Evolutionary conservation across 2,113 vertebrate genomes (phyloP).

Genomic region (Chlorodrepanis virens): DNA sequence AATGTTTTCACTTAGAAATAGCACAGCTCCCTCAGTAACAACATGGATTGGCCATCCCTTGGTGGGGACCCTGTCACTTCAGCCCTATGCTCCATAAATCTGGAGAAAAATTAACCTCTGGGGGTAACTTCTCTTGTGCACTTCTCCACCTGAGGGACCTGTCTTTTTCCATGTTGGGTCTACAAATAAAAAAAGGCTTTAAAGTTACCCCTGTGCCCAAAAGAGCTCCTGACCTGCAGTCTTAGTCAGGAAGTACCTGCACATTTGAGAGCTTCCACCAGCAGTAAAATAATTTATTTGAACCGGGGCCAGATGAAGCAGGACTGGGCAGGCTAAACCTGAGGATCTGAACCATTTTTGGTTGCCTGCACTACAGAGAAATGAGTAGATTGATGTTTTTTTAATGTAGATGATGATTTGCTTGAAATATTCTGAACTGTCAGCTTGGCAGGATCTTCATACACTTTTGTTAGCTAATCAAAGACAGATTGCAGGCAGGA

Average conservation of each 20-base stretch:
- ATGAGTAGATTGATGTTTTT: neutral
- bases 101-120: neutral
- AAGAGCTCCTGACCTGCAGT: neutral
- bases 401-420: conserved; percentile 41
- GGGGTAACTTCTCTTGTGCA: neutral
- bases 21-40: neutral
- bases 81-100: neutral
- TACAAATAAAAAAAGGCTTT: neutral
- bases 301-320: neutral
- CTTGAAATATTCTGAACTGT: conserved; percentile 62
- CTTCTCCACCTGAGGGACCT: neutral
- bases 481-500: conserved; percentile 77
- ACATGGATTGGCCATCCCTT: fast-evolving
- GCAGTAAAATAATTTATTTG: neutral
- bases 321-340: neutral
- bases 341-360: neutral
- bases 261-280: neutral
- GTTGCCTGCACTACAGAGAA: neutral
- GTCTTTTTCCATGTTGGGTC: neutral
- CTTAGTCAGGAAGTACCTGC: neutral
- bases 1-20: neutral
- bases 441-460: conserved; percentile 67
- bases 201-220: neutral
- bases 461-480: conserved; percentile 77
- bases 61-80: neutral